A percentile compares a stretch with the other conserved stretches of the same genome.
Conservation (phyloP, 2,113 vertebrate genomes). For the Polypterus bichir region DNA sequence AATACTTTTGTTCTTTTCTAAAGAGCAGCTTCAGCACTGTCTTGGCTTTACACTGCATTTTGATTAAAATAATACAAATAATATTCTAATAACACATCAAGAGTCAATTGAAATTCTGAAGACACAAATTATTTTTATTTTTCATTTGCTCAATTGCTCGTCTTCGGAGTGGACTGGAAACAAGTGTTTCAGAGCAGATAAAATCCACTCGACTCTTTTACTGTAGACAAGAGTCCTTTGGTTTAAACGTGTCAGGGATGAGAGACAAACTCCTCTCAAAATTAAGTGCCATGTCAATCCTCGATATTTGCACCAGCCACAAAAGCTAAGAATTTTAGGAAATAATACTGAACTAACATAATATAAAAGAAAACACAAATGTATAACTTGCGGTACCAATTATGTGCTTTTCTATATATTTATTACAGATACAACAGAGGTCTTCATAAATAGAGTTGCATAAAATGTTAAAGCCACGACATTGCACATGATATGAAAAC, state of each 20-base stretch:
- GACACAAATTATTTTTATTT: too few species aligned
- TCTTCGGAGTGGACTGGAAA: too few species aligned
- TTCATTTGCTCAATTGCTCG: too few species aligned
- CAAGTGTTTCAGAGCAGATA: too few species aligned
- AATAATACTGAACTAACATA: slow-evolving; percentile 46
- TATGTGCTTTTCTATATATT: slow-evolving; percentile 90
- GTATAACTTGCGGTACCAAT: slow-evolving; percentile 80
- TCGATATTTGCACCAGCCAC: slow-evolving; percentile 20
- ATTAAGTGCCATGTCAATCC: slow-evolving; percentile 43
- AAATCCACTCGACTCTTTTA: too few species aligned
- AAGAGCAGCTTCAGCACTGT: too few species aligned
- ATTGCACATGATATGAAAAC: slow-evolving; percentile 95
- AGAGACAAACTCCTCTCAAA: slow-evolving; percentile 7
- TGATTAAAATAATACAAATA: too few species aligned
- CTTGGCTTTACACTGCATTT: too few species aligned
- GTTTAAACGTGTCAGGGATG: slow-evolving; percentile 23
- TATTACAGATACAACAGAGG: slow-evolving; percentile 97
- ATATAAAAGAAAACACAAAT: slow-evolving; percentile 62
- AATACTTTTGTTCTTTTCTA: too few species aligned
- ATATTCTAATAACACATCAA: too few species aligned
- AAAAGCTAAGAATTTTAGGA: neutral
- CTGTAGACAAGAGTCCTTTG: slow-evolving; percentile 36
- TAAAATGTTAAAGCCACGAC: slow-evolving; percentile 98
- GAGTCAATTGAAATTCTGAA: too few species aligned
- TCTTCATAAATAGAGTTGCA: slow-evolving; percentile 95